Percentiles rank a stretch among this genome's conserved stretches.
Evolutionary conservation across 2,888 invertebrate species (phyloP).

Genomic region (Celastrina argiolus): DNA sequence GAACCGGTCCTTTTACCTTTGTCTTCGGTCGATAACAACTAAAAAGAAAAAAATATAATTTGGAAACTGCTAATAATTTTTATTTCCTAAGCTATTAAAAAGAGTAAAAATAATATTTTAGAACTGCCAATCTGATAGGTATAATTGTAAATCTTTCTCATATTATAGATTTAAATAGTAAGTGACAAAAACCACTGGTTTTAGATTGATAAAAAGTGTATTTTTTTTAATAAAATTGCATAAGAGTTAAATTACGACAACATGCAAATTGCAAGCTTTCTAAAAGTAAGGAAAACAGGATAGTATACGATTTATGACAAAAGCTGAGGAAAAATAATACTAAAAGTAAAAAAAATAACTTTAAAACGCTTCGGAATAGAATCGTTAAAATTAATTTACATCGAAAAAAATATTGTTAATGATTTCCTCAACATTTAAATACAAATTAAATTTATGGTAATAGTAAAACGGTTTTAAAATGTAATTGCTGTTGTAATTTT

Average conservation of each 20-base stretch:
- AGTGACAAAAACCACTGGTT: no score
- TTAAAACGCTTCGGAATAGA: neutral
- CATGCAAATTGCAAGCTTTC: neutral
- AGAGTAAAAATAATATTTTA: no score
- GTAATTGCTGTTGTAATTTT: neutral
- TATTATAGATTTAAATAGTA: no score
- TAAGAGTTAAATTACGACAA: neutral
- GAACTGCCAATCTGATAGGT: no score
- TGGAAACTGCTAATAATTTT: neutral
- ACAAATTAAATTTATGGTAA: slow-evolving; percentile 6
- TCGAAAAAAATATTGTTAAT: neutral
- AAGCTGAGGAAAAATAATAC: neutral
- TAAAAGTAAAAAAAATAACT: neutral
- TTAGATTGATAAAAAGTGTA: no score
- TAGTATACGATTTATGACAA: neutral
- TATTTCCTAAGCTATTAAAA: no score
- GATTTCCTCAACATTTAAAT: slow-evolving; percentile 5
- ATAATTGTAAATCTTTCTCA: no score
- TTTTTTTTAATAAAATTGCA: neutral
- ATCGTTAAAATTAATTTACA: neutral
- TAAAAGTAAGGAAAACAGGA: neutral
- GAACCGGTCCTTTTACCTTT: slow-evolving; percentile 1
- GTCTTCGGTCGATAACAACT: neutral
- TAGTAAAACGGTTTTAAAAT: neutral
- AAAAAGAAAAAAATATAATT: neutral